A percentile compares a stretch with the other conserved stretches of the same genome.
phyloP scores from a whole-genome alignment of 2,113 vertebrate species.

The Rhinopomastus cyanomelas region DNA sequence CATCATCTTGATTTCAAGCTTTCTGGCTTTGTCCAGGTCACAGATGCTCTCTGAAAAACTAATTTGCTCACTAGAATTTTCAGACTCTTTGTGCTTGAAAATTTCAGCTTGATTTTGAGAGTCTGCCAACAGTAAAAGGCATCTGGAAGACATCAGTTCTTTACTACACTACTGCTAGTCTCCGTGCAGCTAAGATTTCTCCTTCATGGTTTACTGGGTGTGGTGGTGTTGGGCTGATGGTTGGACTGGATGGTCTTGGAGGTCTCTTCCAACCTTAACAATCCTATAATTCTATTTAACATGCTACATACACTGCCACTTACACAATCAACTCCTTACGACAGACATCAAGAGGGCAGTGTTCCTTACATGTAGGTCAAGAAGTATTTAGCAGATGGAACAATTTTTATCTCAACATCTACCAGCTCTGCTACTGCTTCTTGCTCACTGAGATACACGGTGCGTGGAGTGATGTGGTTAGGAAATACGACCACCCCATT shows the following conservation, averaged over 20 bases:
- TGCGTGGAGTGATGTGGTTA: background rate
- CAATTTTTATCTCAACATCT: background rate
- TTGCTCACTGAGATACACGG: background rate
- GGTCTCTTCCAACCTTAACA: no score
- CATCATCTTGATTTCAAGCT: background rate
- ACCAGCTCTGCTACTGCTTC: conserved; percentile 5
- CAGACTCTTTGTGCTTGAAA: background rate
- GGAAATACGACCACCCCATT: background rate
- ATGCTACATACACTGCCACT: no score
- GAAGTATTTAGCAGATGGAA: background rate
- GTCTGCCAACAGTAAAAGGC: background rate
- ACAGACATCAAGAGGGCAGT: background rate
- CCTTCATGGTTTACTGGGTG: no score
- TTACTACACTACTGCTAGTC: background rate
- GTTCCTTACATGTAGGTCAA: background rate
- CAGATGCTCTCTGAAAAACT: background rate
- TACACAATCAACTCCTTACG: background rate
- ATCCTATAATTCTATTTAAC: no score
- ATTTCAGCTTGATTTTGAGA: background rate
- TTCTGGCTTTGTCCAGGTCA: background rate
- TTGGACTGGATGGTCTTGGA: no score
- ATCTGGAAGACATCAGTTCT: background rate
- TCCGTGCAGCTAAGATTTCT: background rate
- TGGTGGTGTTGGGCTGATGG: no score
- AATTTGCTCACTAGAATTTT: background rate